Evolutionary conservation across 2,888 invertebrate species (phyloP).

Genomic region (Proisotoma minuta): DNA sequence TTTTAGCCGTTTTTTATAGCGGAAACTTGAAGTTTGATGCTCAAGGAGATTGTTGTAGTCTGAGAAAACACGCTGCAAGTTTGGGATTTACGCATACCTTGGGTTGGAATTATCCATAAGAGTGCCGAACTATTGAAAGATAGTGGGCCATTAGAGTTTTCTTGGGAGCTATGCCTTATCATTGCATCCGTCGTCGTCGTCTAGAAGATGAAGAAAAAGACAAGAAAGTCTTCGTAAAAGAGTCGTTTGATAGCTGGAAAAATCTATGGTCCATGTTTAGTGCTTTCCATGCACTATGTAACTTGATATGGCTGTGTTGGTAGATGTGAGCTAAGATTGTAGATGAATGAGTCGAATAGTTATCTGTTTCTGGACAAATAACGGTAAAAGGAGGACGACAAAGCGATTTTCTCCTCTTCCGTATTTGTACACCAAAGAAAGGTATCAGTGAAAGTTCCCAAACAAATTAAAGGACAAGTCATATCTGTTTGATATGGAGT

Average conservation of each 20-base stretch:
- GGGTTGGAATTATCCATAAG: not conserved
- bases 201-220: constrained; percentile 19
- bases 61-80: not conserved
- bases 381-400: not conserved
- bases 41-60: not conserved
- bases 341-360: not conserved
- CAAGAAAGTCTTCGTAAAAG: constrained; percentile 17
- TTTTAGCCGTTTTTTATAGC: no score
- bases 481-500: not conserved
- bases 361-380: constrained; percentile 6
- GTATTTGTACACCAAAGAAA: constrained; percentile 10
- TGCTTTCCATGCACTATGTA: constrained; percentile 2
- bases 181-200: constrained; percentile 22
- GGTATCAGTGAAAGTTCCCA: constrained; percentile 7
- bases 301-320: not conserved
- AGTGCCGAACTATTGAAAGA: constrained; percentile 17
- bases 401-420: not conserved
- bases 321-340: not conserved
- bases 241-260: constrained; percentile 13
- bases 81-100: constrained; percentile 15
- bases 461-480: not conserved
- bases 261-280: constrained; percentile 32
- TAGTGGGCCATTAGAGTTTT: constrained; percentile 17
- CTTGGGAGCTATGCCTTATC: constrained; percentile 19
- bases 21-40: no score